Percentiles rank a stretch among this genome's conserved stretches.
Evolutionary conservation across 2,888 invertebrate genomes (phyloP).

Genomic region (Apotomis turbidana): DNA sequence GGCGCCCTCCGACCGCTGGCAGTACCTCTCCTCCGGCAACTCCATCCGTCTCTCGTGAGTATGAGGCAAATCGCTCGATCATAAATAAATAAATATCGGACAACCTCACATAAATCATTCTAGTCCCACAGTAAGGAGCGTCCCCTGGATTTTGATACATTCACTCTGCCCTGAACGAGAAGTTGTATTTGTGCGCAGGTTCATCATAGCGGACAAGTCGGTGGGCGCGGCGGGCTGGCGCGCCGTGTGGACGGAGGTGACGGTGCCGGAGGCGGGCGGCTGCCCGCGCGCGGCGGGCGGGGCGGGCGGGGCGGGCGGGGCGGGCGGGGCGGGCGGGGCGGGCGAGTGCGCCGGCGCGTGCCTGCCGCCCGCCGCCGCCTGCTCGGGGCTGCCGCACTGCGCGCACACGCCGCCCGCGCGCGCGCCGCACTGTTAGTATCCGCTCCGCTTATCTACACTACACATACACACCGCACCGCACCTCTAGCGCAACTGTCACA

Average conservation of each 20-base stretch:
- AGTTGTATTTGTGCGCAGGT: conserved; percentile 81
- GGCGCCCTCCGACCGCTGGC: conserved; percentile 89
- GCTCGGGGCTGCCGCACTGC: conserved; percentile 65
- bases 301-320: conserved; percentile 53
- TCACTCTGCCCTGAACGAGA: no score
- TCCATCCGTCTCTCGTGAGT: conserved; percentile 93
- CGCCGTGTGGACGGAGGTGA: conserved; percentile 97
- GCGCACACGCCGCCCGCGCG: conserved; percentile 87
- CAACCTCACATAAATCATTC: no score
- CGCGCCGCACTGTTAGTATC: conserved; percentile 89
- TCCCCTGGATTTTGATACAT: no score
- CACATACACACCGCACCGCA: not conserved
- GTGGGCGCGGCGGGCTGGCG: conserved; percentile 97
- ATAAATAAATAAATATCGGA: no score
- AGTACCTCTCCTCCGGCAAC: conserved; percentile 93
- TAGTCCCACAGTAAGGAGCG: no score
- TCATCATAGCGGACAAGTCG: conserved; percentile 97
- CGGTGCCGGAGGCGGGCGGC: conserved; percentile 81
- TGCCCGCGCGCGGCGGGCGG: conserved; percentile 49
- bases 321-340: conserved; percentile 71
- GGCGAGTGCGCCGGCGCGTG: conserved; percentile 75
- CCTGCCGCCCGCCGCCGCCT: conserved; percentile 87
- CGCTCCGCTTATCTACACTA: conserved; percentile 42
- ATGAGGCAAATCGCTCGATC: not conserved
- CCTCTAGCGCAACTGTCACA: no score